These are phyloP conservation scores for Sebastes melanostomus DNA, from an alignment of 2,797 vertebrate genomes.

Conservation along the genomic window DNA sequence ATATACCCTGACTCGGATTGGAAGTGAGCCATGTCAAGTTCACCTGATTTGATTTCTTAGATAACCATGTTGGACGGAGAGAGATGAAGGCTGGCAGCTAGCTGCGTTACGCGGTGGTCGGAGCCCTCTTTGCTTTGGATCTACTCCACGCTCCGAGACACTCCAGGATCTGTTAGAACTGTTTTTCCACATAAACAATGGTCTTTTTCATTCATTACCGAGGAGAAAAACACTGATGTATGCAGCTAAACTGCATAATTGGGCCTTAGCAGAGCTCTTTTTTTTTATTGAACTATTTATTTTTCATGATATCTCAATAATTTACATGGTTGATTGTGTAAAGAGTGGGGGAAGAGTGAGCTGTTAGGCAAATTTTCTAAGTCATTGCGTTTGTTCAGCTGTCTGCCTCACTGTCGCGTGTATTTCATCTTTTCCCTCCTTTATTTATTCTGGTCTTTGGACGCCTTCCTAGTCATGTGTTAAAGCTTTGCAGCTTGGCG, in stretches of 20 bases:
- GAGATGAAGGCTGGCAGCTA: conserved; percentile 63
- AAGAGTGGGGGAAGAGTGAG: conserved; percentile 63
- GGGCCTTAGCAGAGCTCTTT: conserved; percentile 58
- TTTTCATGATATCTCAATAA: conserved; percentile 81
- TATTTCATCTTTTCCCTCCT: conserved; percentile 74
- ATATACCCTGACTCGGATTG: conserved; percentile 48
- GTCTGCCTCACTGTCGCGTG: conserved; percentile 71
- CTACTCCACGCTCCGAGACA: conserved; percentile 49
- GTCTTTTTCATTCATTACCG: conserved; percentile 49
- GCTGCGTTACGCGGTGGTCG: conserved; percentile 58
- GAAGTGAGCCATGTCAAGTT: conserved; percentile 67
- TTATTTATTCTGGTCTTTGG: conserved; percentile 81
- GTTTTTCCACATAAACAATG: conserved; percentile 59
- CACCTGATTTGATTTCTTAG: conserved; percentile 72
- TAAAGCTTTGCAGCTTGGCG: conserved; percentile 73
- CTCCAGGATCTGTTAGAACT: conserved; percentile 33
- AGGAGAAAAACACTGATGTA: conserved; percentile 50
- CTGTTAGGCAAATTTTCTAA: conserved; percentile 77
- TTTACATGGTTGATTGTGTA: conserved; percentile 80
- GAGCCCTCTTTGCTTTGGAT: conserved; percentile 67
- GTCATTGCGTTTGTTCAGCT: conserved; percentile 81
- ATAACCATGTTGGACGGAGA: conserved; percentile 60
- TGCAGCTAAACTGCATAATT: conserved; percentile 73
- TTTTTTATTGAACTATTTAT: conserved; percentile 77
- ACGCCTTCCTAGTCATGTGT: conserved; percentile 76